Evolutionary conservation across 2,797 vertebrate species (phyloP).

Genomic region (Dermochelys coriacea): DNA sequence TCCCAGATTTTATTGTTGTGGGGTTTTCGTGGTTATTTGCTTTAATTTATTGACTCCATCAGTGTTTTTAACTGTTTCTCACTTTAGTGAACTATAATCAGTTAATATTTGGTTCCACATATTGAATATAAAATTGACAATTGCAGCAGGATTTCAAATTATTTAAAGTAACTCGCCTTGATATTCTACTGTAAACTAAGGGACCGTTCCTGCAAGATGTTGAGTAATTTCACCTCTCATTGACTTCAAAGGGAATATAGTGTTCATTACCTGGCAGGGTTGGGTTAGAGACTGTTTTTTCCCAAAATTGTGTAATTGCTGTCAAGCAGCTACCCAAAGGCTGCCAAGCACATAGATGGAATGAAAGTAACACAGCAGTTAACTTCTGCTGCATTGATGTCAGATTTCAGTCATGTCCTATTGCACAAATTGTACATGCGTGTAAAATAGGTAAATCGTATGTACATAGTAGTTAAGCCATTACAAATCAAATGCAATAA

Average conservation of each 20-base stretch:
- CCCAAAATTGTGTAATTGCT: not conserved
- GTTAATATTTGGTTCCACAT: not conserved
- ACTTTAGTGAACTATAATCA: not conserved
- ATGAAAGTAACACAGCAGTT: not conserved
- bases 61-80: not conserved
- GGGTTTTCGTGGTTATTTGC: not conserved
- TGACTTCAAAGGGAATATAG: not conserved
- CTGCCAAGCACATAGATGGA: accelerated
- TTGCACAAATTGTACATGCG: not conserved
- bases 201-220: not conserved
- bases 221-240: not conserved
- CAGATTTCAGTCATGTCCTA: not conserved
- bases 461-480: not conserved
- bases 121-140: not conserved
- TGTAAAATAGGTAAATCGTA: not conserved
- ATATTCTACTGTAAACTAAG: not conserved
- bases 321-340: not conserved
- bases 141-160: not conserved
- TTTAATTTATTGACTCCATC: not conserved
- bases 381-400: accelerated
- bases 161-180: not conserved
- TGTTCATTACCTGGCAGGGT: not conserved
- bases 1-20: not conserved
- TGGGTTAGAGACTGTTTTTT: not conserved
- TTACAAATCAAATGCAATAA: not conserved